These are phyloP conservation scores for Phacellophora camtschatica DNA, from an alignment of 30 jellyfish, hydroid and myxozoan genomes.

Conservation along the genomic window DNA sequence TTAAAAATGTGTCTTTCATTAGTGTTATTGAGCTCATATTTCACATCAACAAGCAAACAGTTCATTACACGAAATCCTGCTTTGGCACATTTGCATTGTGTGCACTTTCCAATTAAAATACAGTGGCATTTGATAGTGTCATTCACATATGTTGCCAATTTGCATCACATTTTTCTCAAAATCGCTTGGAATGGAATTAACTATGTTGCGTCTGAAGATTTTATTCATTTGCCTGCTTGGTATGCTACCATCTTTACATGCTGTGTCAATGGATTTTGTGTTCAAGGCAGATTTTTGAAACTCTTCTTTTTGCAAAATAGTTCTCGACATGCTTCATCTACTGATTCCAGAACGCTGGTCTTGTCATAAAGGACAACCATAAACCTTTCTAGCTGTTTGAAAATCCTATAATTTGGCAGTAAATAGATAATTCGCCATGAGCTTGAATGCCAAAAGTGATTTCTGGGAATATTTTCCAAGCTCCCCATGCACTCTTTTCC, in stretches of 20 bases:
- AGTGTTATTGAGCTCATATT: no score
- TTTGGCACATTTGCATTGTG: constrained; percentile 53
- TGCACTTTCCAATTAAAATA: constrained; percentile 17
- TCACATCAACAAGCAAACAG: no score
- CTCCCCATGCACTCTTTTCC: constrained; percentile 1
- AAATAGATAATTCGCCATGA: neutral
- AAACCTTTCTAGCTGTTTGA: constrained; percentile 14
- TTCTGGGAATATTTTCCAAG: constrained; percentile 26
- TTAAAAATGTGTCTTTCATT: no score
- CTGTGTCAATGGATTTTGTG: constrained; percentile 20
- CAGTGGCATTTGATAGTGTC: constrained; percentile 52
- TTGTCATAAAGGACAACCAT: constrained; percentile 6
- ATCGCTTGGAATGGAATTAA: constrained; percentile 25
- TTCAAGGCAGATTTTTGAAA: constrained; percentile 23
- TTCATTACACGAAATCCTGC: no score
- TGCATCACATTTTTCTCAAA: constrained; percentile 22
- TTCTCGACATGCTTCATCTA: constrained; percentile 20
- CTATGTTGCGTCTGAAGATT: neutral
- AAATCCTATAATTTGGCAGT: neutral
- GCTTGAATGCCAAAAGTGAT: neutral
- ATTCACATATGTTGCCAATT: constrained; percentile 27
- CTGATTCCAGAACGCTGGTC: constrained; percentile 16
- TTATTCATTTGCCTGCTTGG: constrained; percentile 35
- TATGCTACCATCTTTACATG: constrained; percentile 29
- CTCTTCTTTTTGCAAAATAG: constrained; percentile 1